Conservation (phyloP, 2,888 invertebrate species). For the Eretmocerus hayati region DNA sequence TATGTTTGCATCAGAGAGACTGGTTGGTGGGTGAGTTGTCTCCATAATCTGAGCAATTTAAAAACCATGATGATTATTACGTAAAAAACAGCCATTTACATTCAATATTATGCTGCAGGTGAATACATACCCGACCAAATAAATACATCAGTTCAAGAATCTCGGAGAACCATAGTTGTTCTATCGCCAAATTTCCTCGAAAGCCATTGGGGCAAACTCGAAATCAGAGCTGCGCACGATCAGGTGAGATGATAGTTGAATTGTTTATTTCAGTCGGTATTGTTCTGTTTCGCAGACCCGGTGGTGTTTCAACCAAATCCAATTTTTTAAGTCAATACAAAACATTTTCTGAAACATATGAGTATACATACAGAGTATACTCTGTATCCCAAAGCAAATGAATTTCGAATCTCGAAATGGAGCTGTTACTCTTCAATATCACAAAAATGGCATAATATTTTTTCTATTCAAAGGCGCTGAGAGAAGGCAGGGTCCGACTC, state of each 20-base stretch:
- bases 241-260: too few species aligned
- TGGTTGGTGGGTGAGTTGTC: slow-evolving; percentile 62
- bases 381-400: too few species aligned
- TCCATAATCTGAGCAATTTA: background rate
- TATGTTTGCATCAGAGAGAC: slow-evolving; percentile 70
- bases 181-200: slow-evolving; percentile 65
- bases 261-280: too few species aligned
- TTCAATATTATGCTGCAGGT: slow-evolving; percentile 44
- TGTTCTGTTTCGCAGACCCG: too few species aligned
- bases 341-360: too few species aligned
- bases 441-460: background rate
- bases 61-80: background rate
- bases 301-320: too few species aligned
- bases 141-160: slow-evolving; percentile 61
- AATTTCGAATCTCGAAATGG: too few species aligned
- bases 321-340: too few species aligned
- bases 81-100: background rate
- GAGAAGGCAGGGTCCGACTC: slow-evolving; percentile 60
- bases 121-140: slow-evolving; percentile 66
- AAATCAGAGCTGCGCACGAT: slow-evolving; percentile 66
- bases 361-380: too few species aligned
- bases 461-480: slow-evolving; percentile 51
- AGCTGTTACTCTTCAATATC: background rate
- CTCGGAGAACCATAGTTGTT: slow-evolving; percentile 63
- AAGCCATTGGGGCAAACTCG: slow-evolving; percentile 69